These are phyloP conservation scores for Eupeodes luniger DNA, from an alignment of 2,888 invertebrate genomes.

Conservation along the genomic window DNA sequence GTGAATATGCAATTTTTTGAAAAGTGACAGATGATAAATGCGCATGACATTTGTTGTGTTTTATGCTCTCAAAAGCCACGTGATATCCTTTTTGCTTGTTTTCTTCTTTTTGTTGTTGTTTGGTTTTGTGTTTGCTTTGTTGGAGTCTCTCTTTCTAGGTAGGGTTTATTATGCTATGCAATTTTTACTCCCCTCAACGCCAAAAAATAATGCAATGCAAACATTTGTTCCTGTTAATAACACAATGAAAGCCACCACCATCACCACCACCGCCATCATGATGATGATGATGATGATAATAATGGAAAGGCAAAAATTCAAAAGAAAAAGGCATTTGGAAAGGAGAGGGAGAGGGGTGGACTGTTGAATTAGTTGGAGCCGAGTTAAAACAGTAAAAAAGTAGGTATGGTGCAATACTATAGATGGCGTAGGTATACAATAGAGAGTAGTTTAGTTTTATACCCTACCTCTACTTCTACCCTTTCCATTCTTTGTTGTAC, in stretches of 20 bases:
- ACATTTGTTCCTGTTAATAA: conserved; percentile 70
- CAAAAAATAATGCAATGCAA: conserved; percentile 54
- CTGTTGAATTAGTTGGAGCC: not conserved
- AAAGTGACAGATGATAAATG: conserved; percentile 9
- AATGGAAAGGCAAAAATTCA: conserved; percentile 62
- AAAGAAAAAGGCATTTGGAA: conserved; percentile 16
- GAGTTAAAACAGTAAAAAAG: not conserved
- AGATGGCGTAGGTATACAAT: conserved; percentile 3
- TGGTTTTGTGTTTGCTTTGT: not conserved
- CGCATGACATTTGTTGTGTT: conserved; percentile 51
- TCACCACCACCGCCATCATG: no score
- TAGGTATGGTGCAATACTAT: not conserved
- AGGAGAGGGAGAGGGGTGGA: not conserved
- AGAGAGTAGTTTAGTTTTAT: not conserved
- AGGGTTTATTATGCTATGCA: not conserved
- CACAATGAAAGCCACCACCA: conserved; percentile 62
- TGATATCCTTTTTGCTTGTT: conserved; percentile 1
- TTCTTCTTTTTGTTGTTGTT: not conserved
- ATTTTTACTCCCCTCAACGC: conserved; percentile 21
- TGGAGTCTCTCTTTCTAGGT: conserved; percentile 4
- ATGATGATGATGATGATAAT: conserved; percentile 29
- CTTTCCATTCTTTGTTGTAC: not conserved
- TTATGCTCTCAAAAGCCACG: not conserved
- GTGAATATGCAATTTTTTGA: conserved; percentile 40
- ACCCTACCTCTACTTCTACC: not conserved